Percentiles rank a stretch among this genome's conserved stretches.
Evolutionary conservation across 2,888 invertebrate genomes (phyloP).

Genomic region (Orchestes rusci): DNA sequence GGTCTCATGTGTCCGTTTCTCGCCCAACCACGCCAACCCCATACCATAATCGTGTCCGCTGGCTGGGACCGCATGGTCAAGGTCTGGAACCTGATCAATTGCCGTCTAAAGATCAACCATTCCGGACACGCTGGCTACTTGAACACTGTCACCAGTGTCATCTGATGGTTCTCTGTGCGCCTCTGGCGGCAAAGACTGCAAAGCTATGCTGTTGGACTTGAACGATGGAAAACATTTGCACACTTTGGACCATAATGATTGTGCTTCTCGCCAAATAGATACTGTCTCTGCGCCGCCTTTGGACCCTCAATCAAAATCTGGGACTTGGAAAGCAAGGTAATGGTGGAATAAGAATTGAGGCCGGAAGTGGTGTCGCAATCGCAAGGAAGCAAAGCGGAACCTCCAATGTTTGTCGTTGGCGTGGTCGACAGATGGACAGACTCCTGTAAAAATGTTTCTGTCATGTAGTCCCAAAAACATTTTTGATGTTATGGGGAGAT

Average conservation of each 20-base stretch:
- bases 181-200: slow-evolving; percentile 93
- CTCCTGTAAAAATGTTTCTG: no score
- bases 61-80: slow-evolving; percentile 98
- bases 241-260: slow-evolving; percentile 97
- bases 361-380: slow-evolving; percentile 81
- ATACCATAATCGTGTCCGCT: slow-evolving; percentile 97
- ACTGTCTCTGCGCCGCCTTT: slow-evolving; percentile 99
- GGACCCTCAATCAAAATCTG: slow-evolving; percentile 98
- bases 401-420: slow-evolving; percentile 96
- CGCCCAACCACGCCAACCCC: slow-evolving; percentile 96
- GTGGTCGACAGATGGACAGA: slow-evolving; percentile 99
- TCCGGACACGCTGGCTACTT: slow-evolving; percentile 94
- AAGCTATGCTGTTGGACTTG: slow-evolving; percentile 99
- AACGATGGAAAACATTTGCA: slow-evolving; percentile 99
- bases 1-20: slow-evolving; percentile 95
- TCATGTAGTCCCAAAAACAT: no score
- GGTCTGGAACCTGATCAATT: slow-evolving; percentile 98
- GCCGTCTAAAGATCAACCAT: slow-evolving; percentile 97
- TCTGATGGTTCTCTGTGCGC: slow-evolving; percentile 99
- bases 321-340: slow-evolving; percentile 99
- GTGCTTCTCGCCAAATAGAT: slow-evolving; percentile 96
- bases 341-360: slow-evolving; percentile 97
- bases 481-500: no score
- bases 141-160: slow-evolving; percentile 98
- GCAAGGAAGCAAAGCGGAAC: slow-evolving; percentile 65